Evolutionary conservation across 2,888 invertebrate species (phyloP).

Genomic region (Drosophila austrosaltans): DNA sequence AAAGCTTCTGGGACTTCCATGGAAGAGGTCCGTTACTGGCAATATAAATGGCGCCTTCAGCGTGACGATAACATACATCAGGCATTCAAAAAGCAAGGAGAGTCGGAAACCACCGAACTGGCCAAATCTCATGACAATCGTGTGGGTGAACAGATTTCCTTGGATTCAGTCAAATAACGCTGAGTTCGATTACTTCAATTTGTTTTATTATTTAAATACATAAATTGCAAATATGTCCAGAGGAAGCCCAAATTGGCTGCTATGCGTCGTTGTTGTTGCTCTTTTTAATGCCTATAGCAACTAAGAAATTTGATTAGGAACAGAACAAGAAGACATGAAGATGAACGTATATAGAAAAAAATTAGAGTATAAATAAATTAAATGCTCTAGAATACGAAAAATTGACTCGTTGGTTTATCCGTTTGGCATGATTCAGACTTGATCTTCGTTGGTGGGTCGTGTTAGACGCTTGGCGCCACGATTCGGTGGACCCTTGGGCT

Average conservation of each 20-base stretch:
- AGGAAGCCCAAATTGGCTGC: slow-evolving; percentile 72
- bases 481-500: slow-evolving; percentile 97
- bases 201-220: slow-evolving; percentile 69
- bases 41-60: slow-evolving; percentile 84
- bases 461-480: slow-evolving; percentile 95
- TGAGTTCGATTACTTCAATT: slow-evolving; percentile 41
- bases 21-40: slow-evolving; percentile 87
- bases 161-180: slow-evolving; percentile 74
- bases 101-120: slow-evolving; percentile 60
- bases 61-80: slow-evolving; percentile 81
- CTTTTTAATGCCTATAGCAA: slow-evolving; percentile 62
- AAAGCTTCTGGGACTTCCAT: slow-evolving; percentile 86
- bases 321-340: slow-evolving; percentile 35
- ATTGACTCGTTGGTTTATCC: slow-evolving; percentile 51
- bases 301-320: slow-evolving; percentile 54
- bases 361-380: slow-evolving; percentile 63
- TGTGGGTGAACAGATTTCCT: slow-evolving; percentile 68
- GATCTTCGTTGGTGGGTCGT: slow-evolving; percentile 83
- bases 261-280: slow-evolving; percentile 67
- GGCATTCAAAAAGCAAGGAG: slow-evolving; percentile 70
- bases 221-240: slow-evolving; percentile 76
- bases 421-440: slow-evolving; percentile 72
- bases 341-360: slow-evolving; percentile 36
- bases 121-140: slow-evolving; percentile 75
- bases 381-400: slow-evolving; percentile 61